Evolutionary conservation across 2,113 vertebrate species (phyloP).

Genomic region (Pantherophis guttatus): DNA sequence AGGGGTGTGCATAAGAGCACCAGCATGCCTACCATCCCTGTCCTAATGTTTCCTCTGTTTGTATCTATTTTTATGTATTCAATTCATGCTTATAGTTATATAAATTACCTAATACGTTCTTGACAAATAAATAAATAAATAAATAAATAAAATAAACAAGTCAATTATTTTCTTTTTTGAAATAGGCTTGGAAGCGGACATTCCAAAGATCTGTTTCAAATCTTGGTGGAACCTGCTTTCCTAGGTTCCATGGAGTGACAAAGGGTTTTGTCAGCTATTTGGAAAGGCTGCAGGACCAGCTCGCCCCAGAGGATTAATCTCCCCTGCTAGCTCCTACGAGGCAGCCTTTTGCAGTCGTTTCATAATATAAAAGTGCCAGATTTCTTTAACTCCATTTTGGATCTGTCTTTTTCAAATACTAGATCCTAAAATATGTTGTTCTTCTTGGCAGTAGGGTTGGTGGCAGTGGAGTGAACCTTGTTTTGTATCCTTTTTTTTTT

Average conservation of each 20-base stretch:
- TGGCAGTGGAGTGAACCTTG: not conserved
- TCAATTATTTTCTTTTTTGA: not conserved
- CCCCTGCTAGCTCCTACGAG: constrained; percentile 19
- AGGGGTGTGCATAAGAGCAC: too few relatives aligned
- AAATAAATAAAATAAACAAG: too few relatives aligned
- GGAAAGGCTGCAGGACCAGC: not conserved
- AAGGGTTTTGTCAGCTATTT: constrained; percentile 16
- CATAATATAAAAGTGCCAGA: not conserved
- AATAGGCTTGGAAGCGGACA: not conserved
- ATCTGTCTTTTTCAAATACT: not conserved
- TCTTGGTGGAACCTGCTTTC: not conserved
- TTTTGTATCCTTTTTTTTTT: not conserved
- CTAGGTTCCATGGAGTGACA: not conserved
- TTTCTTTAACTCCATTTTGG: constrained; percentile 20
- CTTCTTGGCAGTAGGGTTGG: not conserved
- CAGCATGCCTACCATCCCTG: too few relatives aligned
- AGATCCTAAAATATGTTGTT: not conserved
- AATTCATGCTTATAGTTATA: too few relatives aligned
- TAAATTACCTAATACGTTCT: too few relatives aligned
- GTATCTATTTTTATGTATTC: too few relatives aligned
- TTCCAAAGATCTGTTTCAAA: not conserved
- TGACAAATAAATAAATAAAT: too few relatives aligned
- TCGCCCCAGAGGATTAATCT: not conserved
- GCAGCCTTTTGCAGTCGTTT: constrained; percentile 2
- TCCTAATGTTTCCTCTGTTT: too few relatives aligned